Evolutionary conservation across 2,888 invertebrate species (phyloP).

Genomic region (Drosophila mimica): DNA sequence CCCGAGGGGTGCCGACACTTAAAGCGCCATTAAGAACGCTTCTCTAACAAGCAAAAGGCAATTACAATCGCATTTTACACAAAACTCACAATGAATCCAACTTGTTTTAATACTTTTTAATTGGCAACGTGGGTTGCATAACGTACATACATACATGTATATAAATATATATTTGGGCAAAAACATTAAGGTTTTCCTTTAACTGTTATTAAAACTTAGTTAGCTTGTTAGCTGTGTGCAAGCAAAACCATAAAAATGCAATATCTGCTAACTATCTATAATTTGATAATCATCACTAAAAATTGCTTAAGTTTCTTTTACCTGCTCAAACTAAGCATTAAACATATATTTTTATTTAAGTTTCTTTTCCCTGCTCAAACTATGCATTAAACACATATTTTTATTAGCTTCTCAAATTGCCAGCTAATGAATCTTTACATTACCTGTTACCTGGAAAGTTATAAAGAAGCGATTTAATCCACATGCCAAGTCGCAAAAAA

Average conservation of each 20-base stretch:
- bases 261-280: background rate
- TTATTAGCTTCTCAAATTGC: background rate
- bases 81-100: background rate
- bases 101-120: no score
- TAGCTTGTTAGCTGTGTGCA: background rate
- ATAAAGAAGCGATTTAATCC: background rate
- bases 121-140: background rate
- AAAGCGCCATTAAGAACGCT: constrained; percentile 60
- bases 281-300: background rate
- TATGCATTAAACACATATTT: background rate
- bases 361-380: background rate
- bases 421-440: background rate
- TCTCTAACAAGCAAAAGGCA: constrained; percentile 21
- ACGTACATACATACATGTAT: no score
- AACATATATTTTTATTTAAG: background rate
- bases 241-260: background rate
- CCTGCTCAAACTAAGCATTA: background rate
- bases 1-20: constrained; percentile 35
- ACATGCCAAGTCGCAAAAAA: background rate
- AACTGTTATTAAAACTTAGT: background rate
- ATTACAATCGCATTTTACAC: constrained; percentile 10
- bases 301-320: background rate
- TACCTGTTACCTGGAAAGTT: background rate
- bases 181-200: background rate
- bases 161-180: background rate